Evolutionary conservation across 2,113 vertebrate genomes (phyloP), one percentile per base, ranked within the genome.

Genomic region (Sakesphorus luctuosus): DNA sequence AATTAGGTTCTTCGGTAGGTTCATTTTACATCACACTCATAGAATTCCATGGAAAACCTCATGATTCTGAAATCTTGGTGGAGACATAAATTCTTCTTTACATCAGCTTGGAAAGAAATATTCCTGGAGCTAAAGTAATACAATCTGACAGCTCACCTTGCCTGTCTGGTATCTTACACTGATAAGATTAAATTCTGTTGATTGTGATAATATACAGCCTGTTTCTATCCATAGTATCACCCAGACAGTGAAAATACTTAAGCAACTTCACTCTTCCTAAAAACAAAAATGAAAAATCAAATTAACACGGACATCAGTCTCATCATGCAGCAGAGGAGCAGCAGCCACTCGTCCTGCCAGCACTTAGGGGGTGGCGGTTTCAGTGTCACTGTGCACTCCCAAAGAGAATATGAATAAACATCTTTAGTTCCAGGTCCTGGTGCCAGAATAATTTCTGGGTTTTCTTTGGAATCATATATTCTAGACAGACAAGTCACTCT

Each of bases 21-120:
- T 69, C 53, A 63, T 0, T 0, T 28, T 66, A 53, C 7, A 49
- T 67, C 1, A 1, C 11, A 69, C 11, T 31, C 6, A 26, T 13
- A 2, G 0, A 13, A 18, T 53, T 50, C 25, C 25, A 63, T 28
- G 24, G 52, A 47, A 89, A 91, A 67, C 7, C 12, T 59, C 38
- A 26, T 13, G 19, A 55, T 73, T 55, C 40, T 21, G 4, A 93
- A 96, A 76, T 80, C 38, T 80, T 35, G 28, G 33, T 24, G 9
- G 29, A 73, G 24, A 68, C 3, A 56, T 13, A 8, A 36, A 21
- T 19, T 75, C 58, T 76, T 73, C 19, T 66, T 49, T 49, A 47
- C 13, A 11, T 61, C n/a, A 90, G 9, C 18, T 65, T 50, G 46
- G 18, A 77, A 82, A 78, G 2, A 84, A 95, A 78, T 61, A 90